Evolutionary conservation across 2,797 vertebrate species (phyloP).

Genomic region (Paratrypauchen microcephalus): DNA sequence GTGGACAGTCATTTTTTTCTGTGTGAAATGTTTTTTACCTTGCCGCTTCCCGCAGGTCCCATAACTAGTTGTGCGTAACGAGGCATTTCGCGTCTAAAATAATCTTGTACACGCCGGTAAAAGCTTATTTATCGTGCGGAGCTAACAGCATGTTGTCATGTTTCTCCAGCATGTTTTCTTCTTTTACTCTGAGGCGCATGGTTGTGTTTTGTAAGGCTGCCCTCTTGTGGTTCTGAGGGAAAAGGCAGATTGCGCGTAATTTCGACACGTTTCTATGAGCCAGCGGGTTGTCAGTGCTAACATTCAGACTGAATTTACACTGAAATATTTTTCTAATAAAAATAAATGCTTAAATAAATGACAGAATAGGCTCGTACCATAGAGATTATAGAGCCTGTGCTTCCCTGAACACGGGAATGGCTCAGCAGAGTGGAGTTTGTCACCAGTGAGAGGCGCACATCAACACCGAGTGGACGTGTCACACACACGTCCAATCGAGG

Average conservation of each 20-base stretch:
- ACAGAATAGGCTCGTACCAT: no score
- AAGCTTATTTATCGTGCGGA: not conserved
- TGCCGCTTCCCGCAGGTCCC: conserved; percentile 95
- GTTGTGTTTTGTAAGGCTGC: not conserved
- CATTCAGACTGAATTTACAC: no score
- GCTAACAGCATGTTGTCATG: not conserved
- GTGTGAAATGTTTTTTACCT: conserved; percentile 71
- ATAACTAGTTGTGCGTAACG: conserved; percentile 95
- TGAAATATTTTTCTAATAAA: no score
- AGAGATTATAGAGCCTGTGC: no score
- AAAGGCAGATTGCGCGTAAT: no score
- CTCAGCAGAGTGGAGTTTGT: not conserved
- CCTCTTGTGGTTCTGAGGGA: conserved; percentile 7
- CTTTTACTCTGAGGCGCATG: not conserved
- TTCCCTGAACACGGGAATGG: no score
- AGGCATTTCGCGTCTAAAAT: conserved; percentile 77
- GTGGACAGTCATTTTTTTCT: not conserved
- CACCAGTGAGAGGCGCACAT: not conserved
- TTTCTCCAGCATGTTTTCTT: not conserved
- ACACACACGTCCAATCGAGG: no score
- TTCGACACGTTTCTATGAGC: no score
- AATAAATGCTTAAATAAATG: no score
- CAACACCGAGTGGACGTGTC: not conserved
- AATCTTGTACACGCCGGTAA: rapidly evolving
- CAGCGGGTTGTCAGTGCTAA: no score